Percentiles rank a stretch among this genome's conserved stretches.
These are phyloP conservation scores for Ophion ellenae DNA, from an alignment of 2,888 invertebrate genomes.

Conservation along the genomic window DNA sequence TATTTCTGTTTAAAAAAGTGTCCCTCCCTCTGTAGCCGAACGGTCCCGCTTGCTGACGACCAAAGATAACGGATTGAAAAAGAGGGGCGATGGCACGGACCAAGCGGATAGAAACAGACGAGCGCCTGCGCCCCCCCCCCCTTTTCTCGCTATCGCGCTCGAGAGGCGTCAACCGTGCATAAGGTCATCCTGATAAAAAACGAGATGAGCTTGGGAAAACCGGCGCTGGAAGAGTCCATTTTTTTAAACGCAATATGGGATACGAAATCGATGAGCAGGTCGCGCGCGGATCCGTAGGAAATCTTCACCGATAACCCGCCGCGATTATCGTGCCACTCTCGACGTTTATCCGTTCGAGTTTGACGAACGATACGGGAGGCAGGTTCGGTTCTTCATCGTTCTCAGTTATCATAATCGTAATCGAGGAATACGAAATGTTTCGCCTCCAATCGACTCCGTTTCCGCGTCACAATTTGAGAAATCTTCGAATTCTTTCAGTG, in stretches of 20 bases:
- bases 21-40: background rate
- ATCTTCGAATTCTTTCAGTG: too few species aligned
- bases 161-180: constrained; percentile 41
- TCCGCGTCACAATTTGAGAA: too few species aligned
- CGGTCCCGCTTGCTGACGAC: background rate
- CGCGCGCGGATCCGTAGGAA: background rate
- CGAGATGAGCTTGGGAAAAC: constrained; percentile 30
- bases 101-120: constrained; percentile 33
- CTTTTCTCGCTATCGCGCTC: background rate
- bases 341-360: background rate
- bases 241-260: background rate
- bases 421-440: background rate
- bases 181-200: constrained; percentile 50
- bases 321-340: background rate
- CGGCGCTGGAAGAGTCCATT: background rate
- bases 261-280: background rate
- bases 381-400: background rate
- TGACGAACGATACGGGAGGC: background rate
- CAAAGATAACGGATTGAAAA: constrained; percentile 41
- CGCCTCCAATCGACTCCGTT: too few species aligned
- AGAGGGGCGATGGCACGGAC: background rate
- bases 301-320: background rate
- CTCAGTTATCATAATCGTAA: background rate
- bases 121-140: constrained; percentile 4
- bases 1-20: constrained; percentile 21